Base-by-base conservation (phyloP, 2,797 vertebrate species). In the Apogon talboti region DNA sequence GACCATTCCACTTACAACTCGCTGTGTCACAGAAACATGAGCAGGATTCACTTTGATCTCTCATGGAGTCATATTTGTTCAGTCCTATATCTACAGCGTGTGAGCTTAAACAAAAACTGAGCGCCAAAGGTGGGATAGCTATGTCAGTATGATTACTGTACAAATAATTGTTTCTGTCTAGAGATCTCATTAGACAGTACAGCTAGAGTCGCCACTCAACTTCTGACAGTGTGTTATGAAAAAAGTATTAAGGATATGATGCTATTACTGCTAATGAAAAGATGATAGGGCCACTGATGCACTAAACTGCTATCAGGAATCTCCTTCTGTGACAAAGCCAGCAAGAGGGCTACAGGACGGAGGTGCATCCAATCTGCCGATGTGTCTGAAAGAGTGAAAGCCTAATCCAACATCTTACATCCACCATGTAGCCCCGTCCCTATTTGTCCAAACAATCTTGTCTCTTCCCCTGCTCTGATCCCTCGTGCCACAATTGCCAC, bases 361-460 rank as follows among this genome's bases (percentile, higher is more conserved):
- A 50, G 10, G 49, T 70, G 67, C 56, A 66, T 75, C 57, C 41
- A 38, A 62, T 75, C 66, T 61, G 56, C 74, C 59, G 52, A 73
- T 80, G 43, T 68, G 81, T 84, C 69, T 84, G 71, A 69, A 76
- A 74, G 73, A 87, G 63, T 66, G 76, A 85, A 66, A 72, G 74
- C 30, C 54, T 67, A 76, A 83, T 65, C 58, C 75, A 72, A 71
- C 78, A 78, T 75, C 71, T 83, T 74, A 79, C 59, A 84, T 81
- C 65, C 84, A 78, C 72, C 82, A 82, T 76, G 78, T 61, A 83
- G 52, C 38, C 45, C 58, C 30, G 19, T 74, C 66, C 58, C 73
- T 59, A 54, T 81, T 74, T 82, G 84, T 87, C 88, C 74, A 84
- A 81, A 84, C 87, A 81, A 78, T 81, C 85, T 81, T 38, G 60